These are phyloP conservation scores for Noctua janthina DNA, from an alignment of 2,888 invertebrate species.

Conservation along the genomic window DNA sequence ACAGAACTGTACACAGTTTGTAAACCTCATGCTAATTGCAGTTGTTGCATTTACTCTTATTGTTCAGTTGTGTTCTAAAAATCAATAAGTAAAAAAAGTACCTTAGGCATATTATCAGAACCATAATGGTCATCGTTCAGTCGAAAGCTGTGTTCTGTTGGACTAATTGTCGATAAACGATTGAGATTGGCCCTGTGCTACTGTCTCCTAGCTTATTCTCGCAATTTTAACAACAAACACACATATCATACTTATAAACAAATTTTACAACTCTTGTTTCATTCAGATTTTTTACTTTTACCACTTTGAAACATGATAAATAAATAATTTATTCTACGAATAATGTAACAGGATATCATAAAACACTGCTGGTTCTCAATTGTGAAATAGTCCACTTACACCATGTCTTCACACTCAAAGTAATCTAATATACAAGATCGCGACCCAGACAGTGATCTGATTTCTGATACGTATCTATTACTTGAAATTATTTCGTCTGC, in stretches of 20 bases:
- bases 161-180: too few species aligned
- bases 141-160: too few species aligned
- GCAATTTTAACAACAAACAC: neutral
- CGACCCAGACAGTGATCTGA: conserved; percentile 50
- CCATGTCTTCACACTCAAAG: conserved; percentile 50
- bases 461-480: conserved; percentile 55
- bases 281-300: neutral
- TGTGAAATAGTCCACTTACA: conserved; percentile 14
- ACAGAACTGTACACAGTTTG: too few species aligned
- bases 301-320: neutral
- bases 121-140: too few species aligned
- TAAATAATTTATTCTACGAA: neutral
- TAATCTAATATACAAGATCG: conserved; percentile 62
- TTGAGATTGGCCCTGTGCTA: neutral
- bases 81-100: neutral
- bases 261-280: neutral
- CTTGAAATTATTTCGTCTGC: conserved; percentile 37
- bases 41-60: too few species aligned
- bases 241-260: neutral
- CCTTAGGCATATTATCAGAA: neutral
- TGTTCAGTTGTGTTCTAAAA: too few species aligned
- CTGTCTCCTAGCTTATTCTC: neutral
- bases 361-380: neutral
- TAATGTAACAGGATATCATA: neutral
- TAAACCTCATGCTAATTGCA: too few species aligned